Evolutionary conservation across 2,888 invertebrate species (phyloP).

Genomic region (Myopa tessellatipennis): DNA sequence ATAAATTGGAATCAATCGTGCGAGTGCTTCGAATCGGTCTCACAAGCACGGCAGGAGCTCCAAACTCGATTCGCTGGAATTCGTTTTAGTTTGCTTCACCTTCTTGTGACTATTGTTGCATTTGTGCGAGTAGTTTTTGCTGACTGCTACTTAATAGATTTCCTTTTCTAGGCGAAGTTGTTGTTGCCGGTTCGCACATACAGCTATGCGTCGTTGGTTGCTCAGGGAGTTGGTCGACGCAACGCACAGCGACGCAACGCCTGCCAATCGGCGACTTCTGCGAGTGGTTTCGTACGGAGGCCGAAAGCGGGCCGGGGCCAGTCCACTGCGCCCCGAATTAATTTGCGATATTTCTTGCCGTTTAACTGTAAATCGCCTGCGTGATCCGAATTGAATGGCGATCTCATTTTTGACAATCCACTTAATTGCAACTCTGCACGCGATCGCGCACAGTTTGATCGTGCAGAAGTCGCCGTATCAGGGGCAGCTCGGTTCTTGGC

Average conservation of each 20-base stretch:
- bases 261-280: constrained; percentile 3
- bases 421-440: constrained; percentile 27
- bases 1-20: constrained; percentile 38
- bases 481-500: neutral
- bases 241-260: constrained; percentile 23
- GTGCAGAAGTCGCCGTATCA: neutral
- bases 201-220: too few species aligned
- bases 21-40: constrained; percentile 36
- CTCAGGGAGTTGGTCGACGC: neutral
- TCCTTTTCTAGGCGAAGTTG: constrained; percentile 30
- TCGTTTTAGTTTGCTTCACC: constrained; percentile 4
- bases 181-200: too few species aligned
- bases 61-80: constrained; percentile 35
- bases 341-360: neutral
- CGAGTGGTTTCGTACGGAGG: neutral
- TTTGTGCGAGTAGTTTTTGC: neutral
- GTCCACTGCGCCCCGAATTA: neutral
- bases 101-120: neutral
- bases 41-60: constrained; percentile 38
- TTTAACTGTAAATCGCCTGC: constrained; percentile 8
- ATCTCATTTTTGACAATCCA: constrained; percentile 11
- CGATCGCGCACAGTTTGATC: constrained; percentile 22
- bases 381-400: constrained; percentile 15
- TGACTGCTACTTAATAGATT: constrained; percentile 26
- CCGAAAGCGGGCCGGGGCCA: neutral